Conservation (phyloP, 2,113 vertebrate species). For the Ia io region DNA sequence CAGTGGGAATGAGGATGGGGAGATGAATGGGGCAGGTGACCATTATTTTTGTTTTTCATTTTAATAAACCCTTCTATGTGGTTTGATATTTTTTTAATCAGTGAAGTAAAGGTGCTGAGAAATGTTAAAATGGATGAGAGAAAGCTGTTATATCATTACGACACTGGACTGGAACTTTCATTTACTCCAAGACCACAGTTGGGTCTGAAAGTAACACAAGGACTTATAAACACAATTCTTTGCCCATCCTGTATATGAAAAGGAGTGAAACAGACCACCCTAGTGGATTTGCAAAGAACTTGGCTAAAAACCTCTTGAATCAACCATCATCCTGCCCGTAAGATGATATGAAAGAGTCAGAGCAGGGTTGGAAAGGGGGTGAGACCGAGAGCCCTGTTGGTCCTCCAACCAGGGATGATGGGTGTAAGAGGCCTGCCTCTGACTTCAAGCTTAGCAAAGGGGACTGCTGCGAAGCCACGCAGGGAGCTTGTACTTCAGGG, state of each 20-base stretch:
- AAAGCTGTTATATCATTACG: not conserved
- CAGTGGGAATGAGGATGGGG: not conserved
- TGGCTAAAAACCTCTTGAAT: not conserved
- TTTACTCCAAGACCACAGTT: not conserved
- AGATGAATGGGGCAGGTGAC: not conserved
- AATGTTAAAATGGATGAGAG: not conserved
- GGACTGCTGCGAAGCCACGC: fast-evolving
- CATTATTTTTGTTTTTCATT: not conserved
- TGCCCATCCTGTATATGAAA: not conserved
- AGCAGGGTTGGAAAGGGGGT: not conserved
- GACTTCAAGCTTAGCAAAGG: not conserved
- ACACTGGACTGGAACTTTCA: not conserved
- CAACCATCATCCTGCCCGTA: not conserved
- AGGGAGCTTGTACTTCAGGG: not conserved
- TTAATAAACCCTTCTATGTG: not conserved
- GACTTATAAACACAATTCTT: not conserved
- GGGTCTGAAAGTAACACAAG: not conserved
- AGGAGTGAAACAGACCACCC: not conserved
- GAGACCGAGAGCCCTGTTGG: not conserved
- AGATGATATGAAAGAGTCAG: not conserved
- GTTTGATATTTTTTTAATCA: not conserved
- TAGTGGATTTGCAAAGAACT: not conserved
- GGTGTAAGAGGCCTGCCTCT: not conserved
- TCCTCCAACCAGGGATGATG: not conserved
- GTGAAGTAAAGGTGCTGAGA: not conserved